Base-by-base conservation (phyloP, 2,888 invertebrate genomes). In the Pherbina coryleti region DNA sequence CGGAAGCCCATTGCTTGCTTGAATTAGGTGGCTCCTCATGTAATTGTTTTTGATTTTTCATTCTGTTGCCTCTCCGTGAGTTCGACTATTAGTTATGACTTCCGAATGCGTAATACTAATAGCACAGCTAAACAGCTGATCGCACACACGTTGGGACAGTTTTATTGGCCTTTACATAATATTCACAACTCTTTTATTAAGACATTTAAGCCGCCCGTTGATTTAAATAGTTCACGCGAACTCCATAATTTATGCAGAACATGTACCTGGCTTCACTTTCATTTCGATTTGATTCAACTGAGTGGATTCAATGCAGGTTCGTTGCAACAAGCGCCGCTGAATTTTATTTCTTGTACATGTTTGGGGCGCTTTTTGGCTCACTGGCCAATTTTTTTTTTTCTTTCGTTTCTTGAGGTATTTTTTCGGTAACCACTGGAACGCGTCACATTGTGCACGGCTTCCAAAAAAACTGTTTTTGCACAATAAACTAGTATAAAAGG, bases 401-500 rank as follows among this genome's bases (percentile, higher is more conserved):
- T 5, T 1, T 67, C 44, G 28, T 31, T 49, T 25, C 31, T 22
- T 55, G 3, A 7, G 3, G 28, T 17, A 28, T n/a, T 14, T 19
- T n/a, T 34, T 17, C n/a, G 17, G 34, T 31, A 0, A 64, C 14
- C n/a, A 31, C n/a, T 25, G 25, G 1, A 17, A 19, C 17, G 64
- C 64, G 31, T n/a, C 28, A 64, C 19, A 17, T 51, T 51, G 25
- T 25, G 9, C 5, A 11, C 8, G 31, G 19, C 28, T 17, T 11
- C 53, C 67, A 8, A n/a, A n/a, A n/a, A 53, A 28, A 44, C 17
- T 9, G n/a, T 17, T 25, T 69, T 62, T 28, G 64, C 55, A 57
- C 25, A 31, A 22, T 14, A 51, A 51, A 79, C 79, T 67, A 69
- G 84, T 88, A 88, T 89, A 89, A 87, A 86, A 87, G 83, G 82